phyloP scores from a whole-genome alignment of 1,140 invertebrate genomes.

The Ylistrum balloti region DNA sequence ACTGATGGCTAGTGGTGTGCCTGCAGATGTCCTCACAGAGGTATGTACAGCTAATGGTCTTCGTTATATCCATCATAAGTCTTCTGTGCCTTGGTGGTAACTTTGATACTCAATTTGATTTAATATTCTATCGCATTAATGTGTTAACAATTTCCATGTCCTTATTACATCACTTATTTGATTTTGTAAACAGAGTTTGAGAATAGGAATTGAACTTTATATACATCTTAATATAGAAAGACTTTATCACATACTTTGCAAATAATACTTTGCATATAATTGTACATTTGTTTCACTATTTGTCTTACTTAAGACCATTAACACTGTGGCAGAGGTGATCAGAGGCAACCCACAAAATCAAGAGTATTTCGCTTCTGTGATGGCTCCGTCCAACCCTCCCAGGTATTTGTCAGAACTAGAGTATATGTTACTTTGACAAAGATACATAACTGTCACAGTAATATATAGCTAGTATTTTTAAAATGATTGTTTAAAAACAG shows the following conservation, averaged over 20 bases:
- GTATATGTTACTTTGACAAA: too few relatives aligned
- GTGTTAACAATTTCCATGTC: too few relatives aligned
- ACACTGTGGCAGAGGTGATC: slow-evolving; percentile 96
- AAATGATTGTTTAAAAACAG: too few relatives aligned
- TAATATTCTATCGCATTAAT: background rate
- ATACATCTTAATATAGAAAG: background rate
- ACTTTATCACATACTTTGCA: background rate
- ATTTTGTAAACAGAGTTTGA: background rate
- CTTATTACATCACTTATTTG: too few relatives aligned
- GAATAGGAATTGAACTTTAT: background rate
- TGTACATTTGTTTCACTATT: too few relatives aligned
- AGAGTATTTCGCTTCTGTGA: slow-evolving; percentile 94
- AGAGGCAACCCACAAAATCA: slow-evolving; percentile 95
- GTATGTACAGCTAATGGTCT: slow-evolving; percentile 65
- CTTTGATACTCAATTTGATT: background rate
- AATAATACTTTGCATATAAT: background rate
- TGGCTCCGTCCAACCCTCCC: slow-evolving; percentile 95
- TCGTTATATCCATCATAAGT: too few relatives aligned
- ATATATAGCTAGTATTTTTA: too few relatives aligned
- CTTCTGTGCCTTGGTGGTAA: too few relatives aligned
- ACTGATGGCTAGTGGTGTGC: slow-evolving; percentile 97
- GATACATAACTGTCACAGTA: too few relatives aligned
- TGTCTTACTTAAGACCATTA: slow-evolving; percentile 88
- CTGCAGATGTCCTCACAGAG: slow-evolving; percentile 97
- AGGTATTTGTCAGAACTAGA: too few relatives aligned